Evolutionary conservation across 2,797 vertebrate genomes (phyloP).

Genomic region (Leuciscus waleckii): DNA sequence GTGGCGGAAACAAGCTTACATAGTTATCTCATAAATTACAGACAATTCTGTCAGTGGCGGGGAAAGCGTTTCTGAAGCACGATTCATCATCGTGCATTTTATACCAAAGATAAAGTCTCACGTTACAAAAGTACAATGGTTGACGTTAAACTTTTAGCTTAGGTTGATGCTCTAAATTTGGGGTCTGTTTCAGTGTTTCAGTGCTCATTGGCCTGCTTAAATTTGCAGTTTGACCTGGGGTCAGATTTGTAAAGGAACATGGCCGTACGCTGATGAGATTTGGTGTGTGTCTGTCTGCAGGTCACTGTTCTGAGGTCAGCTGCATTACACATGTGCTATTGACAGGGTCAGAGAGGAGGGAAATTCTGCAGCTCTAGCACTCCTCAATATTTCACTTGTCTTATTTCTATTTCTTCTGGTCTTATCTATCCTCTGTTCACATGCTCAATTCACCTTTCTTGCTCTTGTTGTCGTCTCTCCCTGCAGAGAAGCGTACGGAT

Average conservation of each 20-base stretch:
- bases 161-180: neutral
- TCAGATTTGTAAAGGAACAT: constrained; percentile 7
- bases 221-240: neutral
- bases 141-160: neutral
- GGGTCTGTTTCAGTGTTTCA: neutral
- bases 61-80: neutral
- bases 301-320: constrained; percentile 35
- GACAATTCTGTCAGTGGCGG: no score
- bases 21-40: no score
- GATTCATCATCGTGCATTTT: neutral
- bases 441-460: neutral
- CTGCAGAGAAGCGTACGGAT: constrained; percentile 94
- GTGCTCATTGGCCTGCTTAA: neutral
- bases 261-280: neutral
- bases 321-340: constrained; percentile 12
- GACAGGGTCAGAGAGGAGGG: neutral
- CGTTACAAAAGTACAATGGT: neutral
- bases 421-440: neutral
- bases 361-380: neutral
- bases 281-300: constrained; percentile 4
- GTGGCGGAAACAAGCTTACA: no score
- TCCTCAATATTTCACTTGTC: neutral
- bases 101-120: neutral
- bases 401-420: neutral
- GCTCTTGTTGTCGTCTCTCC: neutral